phyloP scores from a whole-genome alignment of 2,797 vertebrate genomes.

The Prunella strophiata region DNA sequence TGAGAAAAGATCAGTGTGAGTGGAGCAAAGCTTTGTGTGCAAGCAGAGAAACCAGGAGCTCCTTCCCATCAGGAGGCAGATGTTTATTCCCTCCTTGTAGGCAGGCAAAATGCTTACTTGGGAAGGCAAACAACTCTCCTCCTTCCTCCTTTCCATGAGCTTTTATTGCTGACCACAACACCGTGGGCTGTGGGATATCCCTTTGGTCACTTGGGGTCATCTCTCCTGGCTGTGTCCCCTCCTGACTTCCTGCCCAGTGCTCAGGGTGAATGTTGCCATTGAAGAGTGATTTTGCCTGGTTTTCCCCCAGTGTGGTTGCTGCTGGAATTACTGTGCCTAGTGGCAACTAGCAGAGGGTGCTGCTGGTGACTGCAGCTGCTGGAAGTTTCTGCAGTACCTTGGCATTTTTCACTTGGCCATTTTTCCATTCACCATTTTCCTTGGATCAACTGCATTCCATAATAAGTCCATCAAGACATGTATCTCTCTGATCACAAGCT shows the following conservation, averaged over 20 bases:
- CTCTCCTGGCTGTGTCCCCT: neutral
- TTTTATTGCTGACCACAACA: neutral
- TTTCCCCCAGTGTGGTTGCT: neutral
- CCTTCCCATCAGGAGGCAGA: neutral
- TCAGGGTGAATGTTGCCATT: neutral
- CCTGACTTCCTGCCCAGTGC: accelerated
- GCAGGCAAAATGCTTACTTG: neutral
- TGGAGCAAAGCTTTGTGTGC: neutral
- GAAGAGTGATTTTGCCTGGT: neutral
- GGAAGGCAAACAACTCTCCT: neutral
- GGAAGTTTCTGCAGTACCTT: neutral
- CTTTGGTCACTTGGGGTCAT: neutral
- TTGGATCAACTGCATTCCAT: accelerated
- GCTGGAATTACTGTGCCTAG: neutral
- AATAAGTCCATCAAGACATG: neutral
- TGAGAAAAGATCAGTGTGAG: neutral
- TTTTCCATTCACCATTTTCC: neutral
- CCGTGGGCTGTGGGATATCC: neutral
- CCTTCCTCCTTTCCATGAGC: neutral
- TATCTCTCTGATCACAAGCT: neutral
- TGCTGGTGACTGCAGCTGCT: neutral
- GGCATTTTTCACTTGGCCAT: neutral
- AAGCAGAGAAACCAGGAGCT: neutral
- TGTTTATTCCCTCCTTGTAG: neutral
- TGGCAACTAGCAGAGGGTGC: neutral